A percentile compares a stretch with the other conserved stretches of the same genome.
phyloP scores from a whole-genome alignment of 2,888 invertebrate genomes.

The Phalera bucephala region DNA sequence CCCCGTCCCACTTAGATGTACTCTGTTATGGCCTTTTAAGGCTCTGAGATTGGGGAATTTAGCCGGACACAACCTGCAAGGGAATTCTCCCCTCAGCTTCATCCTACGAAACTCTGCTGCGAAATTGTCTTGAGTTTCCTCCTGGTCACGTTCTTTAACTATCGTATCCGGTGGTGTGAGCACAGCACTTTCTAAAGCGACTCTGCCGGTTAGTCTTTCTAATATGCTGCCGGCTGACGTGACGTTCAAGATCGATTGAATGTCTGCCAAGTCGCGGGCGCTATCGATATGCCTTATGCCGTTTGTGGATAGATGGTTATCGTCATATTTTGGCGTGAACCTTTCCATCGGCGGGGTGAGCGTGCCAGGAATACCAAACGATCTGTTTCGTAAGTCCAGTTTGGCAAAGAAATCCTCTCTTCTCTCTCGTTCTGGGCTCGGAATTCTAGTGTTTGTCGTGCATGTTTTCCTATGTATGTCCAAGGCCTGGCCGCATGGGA shows the following conservation, averaged over 20 bases:
- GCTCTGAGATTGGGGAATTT: slow-evolving; percentile 95
- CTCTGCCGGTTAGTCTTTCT: slow-evolving; percentile 82
- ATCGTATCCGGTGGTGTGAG: slow-evolving; percentile 72
- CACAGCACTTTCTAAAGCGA: slow-evolving; percentile 66
- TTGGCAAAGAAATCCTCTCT: slow-evolving; percentile 92
- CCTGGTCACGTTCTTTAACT: slow-evolving; percentile 66
- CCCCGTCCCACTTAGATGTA: slow-evolving; percentile 90
- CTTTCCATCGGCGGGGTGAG: slow-evolving; percentile 71
- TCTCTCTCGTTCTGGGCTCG: slow-evolving; percentile 82
- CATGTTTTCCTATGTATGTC: slow-evolving; percentile 85
- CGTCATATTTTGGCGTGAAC: slow-evolving; percentile 69
- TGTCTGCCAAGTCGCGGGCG: slow-evolving; percentile 91
- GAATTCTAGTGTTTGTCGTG: slow-evolving; percentile 57
- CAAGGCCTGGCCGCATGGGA: slow-evolving; percentile 86
- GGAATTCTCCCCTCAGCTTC: slow-evolving; percentile 95
- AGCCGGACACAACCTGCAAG: slow-evolving; percentile 93
- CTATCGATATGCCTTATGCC: slow-evolving; percentile 78
- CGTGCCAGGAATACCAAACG: slow-evolving; percentile 78
- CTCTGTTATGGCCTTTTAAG: slow-evolving; percentile 94
- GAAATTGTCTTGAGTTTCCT: slow-evolving; percentile 92
- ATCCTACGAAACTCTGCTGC: slow-evolving; percentile 93
- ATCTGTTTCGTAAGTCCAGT: slow-evolving; percentile 89
- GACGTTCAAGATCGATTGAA: slow-evolving; percentile 91
- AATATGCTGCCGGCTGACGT: slow-evolving; percentile 87
- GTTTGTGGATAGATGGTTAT: slow-evolving; percentile 58